These are phyloP conservation scores for Stegana nigrithorax DNA, from an alignment of 2,888 invertebrate species.

Conservation along the genomic window DNA sequence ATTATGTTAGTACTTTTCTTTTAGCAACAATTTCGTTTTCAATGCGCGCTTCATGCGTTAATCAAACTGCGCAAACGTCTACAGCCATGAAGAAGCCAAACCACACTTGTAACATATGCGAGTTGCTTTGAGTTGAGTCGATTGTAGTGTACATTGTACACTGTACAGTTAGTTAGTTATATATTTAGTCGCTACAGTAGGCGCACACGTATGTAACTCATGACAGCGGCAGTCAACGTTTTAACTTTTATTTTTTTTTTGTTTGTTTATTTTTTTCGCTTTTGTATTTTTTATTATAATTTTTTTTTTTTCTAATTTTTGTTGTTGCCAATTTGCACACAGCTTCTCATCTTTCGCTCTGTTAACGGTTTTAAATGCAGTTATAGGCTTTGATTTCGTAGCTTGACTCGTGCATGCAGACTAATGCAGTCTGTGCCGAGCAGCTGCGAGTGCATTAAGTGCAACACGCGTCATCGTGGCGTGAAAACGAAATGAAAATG, in stretches of 20 bases:
- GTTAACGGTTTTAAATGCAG: slow-evolving; percentile 55
- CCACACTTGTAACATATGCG: neutral
- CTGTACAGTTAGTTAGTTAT: too few species aligned
- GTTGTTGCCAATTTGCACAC: too few species aligned
- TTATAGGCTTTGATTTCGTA: slow-evolving; percentile 46
- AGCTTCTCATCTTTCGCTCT: slow-evolving; percentile 51
- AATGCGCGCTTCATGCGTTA: neutral
- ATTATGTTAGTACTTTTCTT: too few species aligned
- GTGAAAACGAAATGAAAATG: neutral
- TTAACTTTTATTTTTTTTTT: neutral
- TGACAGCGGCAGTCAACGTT: too few species aligned
- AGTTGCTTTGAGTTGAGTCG: too few species aligned
- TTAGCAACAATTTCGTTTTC: slow-evolving; percentile 13
- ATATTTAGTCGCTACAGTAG: too few species aligned
- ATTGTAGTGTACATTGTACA: too few species aligned
- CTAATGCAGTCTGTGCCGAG: too few species aligned
- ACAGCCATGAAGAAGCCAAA: neutral
- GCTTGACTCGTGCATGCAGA: too few species aligned
- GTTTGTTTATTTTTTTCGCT: neutral
- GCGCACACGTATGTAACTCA: neutral
- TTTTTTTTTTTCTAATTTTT: slow-evolving; percentile 30
- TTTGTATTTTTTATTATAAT: neutral
- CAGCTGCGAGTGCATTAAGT: too few species aligned
- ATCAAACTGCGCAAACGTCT: neutral
- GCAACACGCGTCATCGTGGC: neutral